Evolutionary conservation across 2,888 invertebrate genomes (phyloP).

Genomic region (Rhopalosiphum nymphaeae): DNA sequence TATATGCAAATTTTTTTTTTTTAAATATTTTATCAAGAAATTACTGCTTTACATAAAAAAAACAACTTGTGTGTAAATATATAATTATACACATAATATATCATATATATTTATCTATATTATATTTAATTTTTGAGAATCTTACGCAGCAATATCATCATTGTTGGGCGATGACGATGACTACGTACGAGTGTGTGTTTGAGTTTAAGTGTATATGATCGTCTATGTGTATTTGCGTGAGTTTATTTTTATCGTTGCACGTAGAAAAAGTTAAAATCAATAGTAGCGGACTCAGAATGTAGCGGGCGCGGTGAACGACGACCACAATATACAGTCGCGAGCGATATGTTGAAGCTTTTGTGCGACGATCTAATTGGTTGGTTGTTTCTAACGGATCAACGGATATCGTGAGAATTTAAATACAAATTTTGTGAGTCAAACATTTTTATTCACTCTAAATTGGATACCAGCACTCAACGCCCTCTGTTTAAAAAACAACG

Average conservation of each 20-base stretch:
- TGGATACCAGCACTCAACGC: background rate
- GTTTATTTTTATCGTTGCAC: background rate
- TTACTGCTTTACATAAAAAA: background rate
- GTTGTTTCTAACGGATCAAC: no score
- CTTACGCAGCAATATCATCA: background rate
- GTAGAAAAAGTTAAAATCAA: constrained; percentile 51
- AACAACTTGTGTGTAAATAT: background rate
- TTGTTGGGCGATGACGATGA: background rate
- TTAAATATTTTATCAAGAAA: background rate
- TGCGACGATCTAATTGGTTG: background rate
- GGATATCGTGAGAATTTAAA: background rate
- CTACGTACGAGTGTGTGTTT: background rate
- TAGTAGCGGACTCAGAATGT: constrained; percentile 24
- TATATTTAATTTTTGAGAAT: background rate
- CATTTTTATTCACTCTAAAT: background rate
- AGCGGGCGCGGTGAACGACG: constrained; percentile 14
- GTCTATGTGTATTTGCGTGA: background rate
- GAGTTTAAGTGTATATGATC: background rate
- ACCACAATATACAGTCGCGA: background rate
- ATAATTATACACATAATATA: no score
- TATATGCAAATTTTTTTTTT: no score
- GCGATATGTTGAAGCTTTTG: background rate
- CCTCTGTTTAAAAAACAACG: background rate
- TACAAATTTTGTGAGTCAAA: background rate
- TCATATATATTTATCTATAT: background rate